phyloP scores from a whole-genome alignment of 2,113 vertebrate species.

The Myanophis thanlyinensis region DNA sequence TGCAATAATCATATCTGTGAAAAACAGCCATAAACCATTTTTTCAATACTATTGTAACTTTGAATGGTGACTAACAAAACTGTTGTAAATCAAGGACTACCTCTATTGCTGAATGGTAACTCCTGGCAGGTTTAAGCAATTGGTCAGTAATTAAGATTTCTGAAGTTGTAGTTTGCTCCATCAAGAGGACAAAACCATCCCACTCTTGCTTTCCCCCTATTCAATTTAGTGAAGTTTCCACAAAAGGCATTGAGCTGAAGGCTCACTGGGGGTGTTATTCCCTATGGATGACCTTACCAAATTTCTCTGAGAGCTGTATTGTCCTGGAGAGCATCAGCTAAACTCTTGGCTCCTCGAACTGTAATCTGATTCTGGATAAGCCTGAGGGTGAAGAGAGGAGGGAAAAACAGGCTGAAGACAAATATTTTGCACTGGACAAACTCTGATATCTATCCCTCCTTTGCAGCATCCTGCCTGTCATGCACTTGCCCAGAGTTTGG shows the following conservation, averaged over 20 bases:
- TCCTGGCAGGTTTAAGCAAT: not conserved
- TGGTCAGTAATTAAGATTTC: no score
- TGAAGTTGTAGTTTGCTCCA: not conserved
- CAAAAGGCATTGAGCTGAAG: not conserved
- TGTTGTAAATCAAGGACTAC: not conserved
- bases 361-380: conserved; percentile 80
- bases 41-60: not conserved
- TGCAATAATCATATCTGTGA: not conserved
- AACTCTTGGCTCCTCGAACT: conserved; percentile 62
- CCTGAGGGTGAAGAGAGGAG: conserved; percentile 23
- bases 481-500: not conserved
- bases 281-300: conserved; percentile 65
- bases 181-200: not conserved
- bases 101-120: not conserved
- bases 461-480: not conserved
- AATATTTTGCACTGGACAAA: conserved; percentile 15
- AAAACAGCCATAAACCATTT: not conserved
- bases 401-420: not conserved
- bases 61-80: not conserved
- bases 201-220: not conserved
- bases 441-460: not conserved
- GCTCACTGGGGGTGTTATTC: not conserved
- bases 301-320: conserved; percentile 75
- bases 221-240: not conserved
- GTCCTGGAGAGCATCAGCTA: conserved; percentile 65